Evolutionary conservation across 92 coral and sea anemone species (phyloP), one percentile per base, ranked within the genome.

Genomic region (Phenganax subtilis): DNA sequence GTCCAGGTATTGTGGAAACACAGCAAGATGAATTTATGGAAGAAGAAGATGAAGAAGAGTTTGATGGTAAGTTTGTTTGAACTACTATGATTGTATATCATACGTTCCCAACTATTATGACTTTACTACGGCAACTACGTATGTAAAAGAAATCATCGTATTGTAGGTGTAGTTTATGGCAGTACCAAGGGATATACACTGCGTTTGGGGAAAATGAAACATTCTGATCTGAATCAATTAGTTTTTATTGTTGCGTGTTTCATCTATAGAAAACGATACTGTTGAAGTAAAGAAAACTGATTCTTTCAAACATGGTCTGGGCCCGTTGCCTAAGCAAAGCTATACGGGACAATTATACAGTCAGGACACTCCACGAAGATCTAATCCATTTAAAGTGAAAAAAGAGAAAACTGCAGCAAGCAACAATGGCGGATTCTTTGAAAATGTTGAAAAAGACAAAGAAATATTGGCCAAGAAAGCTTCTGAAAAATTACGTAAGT

Each of bases 381-480:
- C 92, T 5, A 93, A 93, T 72, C 98, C 98, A 28, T 93, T 93
- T 88, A 91, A 91, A 81, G 89, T 93, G 55, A 84, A 78, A 16
- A 88, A 88, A 56, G 88, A 87, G 9, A 84, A 85, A 70, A 84
- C 83, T n/a, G 87, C 79, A 59, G 55, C 90, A 16, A 80, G 64
- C 62, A 88, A 86, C 15, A 91, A 91, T 71, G 91, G 54, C 30
- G 81, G 98, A 62, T 93, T 93, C 84, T 90, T 93, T 76, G 91
- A 93, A 63, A 93, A 89, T 57, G 98, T 93, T 15, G 98, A 93
- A 68, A 90, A 90, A 78, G 97, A 93, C 54, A 86, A 88, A 60
- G 85, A 89, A 82, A 92, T 79, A 0, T 44, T 57, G 75, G 90
- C 92, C 51, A 56, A 75, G 31, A 65, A 82, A 57, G 84, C 76